These are phyloP conservation scores for Latrodectus elegans DNA, from an alignment of 2,888 invertebrate genomes.

Conservation along the genomic window DNA sequence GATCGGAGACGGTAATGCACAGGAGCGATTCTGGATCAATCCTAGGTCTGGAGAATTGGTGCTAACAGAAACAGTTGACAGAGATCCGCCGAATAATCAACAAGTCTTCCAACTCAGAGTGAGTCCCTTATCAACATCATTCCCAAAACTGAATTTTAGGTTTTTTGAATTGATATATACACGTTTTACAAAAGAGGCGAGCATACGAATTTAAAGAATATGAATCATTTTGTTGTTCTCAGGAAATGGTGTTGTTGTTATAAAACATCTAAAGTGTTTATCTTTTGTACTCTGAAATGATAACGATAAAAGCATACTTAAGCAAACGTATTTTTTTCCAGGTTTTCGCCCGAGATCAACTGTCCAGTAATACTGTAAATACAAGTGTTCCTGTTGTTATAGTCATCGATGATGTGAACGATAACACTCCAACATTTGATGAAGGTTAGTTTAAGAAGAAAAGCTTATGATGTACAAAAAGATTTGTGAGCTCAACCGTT, in stretches of 20 bases:
- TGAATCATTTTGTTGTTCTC: too few species aligned
- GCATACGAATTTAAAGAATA: too few species aligned
- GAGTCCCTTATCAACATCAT: background rate
- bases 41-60: slow-evolving; percentile 72
- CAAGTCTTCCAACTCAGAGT: slow-evolving; percentile 71
- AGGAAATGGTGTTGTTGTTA: too few species aligned
- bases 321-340: slow-evolving; percentile 11
- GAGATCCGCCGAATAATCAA: slow-evolving; percentile 72
- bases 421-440: slow-evolving; percentile 70
- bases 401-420: slow-evolving; percentile 71
- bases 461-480: background rate
- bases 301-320: background rate
- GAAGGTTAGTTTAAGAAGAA: slow-evolving; percentile 53
- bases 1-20: slow-evolving; percentile 70
- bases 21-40: slow-evolving; percentile 71
- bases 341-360: slow-evolving; percentile 71
- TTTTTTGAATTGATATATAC: background rate
- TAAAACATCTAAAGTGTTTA: too few species aligned
- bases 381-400: slow-evolving; percentile 71
- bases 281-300: too few species aligned
- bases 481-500: background rate
- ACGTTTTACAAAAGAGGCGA: background rate
- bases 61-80: slow-evolving; percentile 71
- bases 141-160: background rate
- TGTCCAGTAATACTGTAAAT: slow-evolving; percentile 72